Base-by-base conservation (phyloP, 2,113 vertebrate species). In the Sterrhoptilus dennistouni region DNA sequence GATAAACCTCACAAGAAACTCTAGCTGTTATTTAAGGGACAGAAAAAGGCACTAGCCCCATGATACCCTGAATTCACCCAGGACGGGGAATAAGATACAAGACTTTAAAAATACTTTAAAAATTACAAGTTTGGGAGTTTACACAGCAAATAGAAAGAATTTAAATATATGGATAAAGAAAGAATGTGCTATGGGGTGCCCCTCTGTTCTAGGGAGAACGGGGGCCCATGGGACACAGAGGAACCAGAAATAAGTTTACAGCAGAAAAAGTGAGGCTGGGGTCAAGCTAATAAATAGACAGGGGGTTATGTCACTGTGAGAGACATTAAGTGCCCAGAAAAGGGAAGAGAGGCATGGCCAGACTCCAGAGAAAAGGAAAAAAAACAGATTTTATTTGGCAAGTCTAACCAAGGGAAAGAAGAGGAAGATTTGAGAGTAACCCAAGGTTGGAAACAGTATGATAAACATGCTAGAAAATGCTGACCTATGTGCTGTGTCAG, bases 401-500 rank as follows among this genome's bases (percentile, higher is more conserved):
- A 87, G 31, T 45, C 56, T 45, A 31, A 74, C 56, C 76, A 66
- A 10, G 14, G 20, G 56, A 90, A 95, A 52, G 61, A 74, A 72
- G 76, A 56, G 11, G 40, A 74, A 87, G 60, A 69, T 80, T 33
- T 80, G 52, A 94, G 76, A 14, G 4, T 31, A 80, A 87, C 60
- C 33, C 0, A 0, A 75, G 69, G 65, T 18, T 86, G 90, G 64
- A 87, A 95, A 45, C 28, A 81, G 28, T 27, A 52, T 49, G 68
- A 93, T 93, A 94, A 96, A 93, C 90, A 86, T 7, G 14, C 49
- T 8, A 35, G 22, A 83, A 96, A 92, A 60, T 80, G 88, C 92
- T 94, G 90, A 93, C 61, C 79, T 92, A 52, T 63, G 83, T 52
- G 78, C 83, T 89, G 60, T 88, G 88, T 93, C 93, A 94, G 85